A percentile compares a stretch with the other conserved stretches of the same genome.
Evolutionary conservation across 2,113 vertebrate genomes (phyloP).

Genomic region (Pterocles orientalis): DNA sequence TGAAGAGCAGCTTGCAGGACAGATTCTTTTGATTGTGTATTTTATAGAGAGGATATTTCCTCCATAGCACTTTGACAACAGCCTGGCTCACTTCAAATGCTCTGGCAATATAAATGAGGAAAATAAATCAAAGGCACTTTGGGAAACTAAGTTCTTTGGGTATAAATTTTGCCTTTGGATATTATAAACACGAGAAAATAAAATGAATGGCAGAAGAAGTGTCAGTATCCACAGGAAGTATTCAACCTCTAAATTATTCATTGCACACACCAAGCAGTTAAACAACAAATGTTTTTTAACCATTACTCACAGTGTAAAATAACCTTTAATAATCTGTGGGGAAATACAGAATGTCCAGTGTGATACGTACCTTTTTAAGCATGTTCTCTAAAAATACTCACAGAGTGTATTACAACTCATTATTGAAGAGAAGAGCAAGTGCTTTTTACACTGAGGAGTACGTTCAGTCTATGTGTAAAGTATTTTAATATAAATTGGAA

Average conservation of each 20-base stretch:
- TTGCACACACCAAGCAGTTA: background rate
- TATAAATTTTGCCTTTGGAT: constrained; percentile 31
- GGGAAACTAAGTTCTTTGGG: background rate
- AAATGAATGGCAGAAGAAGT: background rate
- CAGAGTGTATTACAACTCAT: background rate
- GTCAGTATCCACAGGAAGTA: background rate
- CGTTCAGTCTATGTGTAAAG: background rate
- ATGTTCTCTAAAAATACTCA: background rate
- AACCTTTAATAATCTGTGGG: background rate
- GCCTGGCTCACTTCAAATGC: background rate
- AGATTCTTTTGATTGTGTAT: constrained; percentile 26
- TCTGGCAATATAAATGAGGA: constrained; percentile 24
- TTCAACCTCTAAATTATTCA: background rate
- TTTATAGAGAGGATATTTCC: constrained; percentile 36
- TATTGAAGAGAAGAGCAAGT: background rate
- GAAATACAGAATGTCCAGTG: background rate
- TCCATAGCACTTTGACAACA: background rate
- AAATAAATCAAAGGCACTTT: constrained; percentile 50
- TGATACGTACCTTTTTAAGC: background rate
- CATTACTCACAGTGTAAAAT: background rate
- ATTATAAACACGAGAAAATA: background rate
- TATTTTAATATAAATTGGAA: background rate
- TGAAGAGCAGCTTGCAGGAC: background rate
- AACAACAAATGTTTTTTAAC: background rate
- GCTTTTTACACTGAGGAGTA: background rate